Evolutionary conservation across 2,113 vertebrate genomes (phyloP).

Genomic region (Budorcas taxicolor): DNA sequence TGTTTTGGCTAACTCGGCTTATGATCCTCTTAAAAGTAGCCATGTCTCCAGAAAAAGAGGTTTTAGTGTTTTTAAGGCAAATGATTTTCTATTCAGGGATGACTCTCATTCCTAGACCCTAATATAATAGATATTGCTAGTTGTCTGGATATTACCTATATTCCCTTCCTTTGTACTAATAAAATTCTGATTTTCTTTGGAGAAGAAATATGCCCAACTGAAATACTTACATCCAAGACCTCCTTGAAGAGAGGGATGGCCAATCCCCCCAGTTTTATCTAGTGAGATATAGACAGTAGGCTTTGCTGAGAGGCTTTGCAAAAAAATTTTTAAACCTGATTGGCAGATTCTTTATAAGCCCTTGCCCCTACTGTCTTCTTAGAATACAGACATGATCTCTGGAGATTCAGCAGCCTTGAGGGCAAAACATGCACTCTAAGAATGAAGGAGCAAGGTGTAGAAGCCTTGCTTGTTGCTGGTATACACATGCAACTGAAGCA

Average conservation of each 20-base stretch:
- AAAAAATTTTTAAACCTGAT: background rate
- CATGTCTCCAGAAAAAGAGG: background rate
- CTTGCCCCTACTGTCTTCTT: background rate
- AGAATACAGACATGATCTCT: background rate
- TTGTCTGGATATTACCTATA: background rate
- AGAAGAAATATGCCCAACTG: background rate
- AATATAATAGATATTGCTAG: background rate
- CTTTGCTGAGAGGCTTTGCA: background rate
- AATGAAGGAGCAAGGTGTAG: background rate
- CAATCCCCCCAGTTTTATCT: background rate
- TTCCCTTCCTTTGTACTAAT: background rate
- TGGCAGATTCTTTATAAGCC: background rate
- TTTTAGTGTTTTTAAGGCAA: background rate
- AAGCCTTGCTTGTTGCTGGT: background rate
- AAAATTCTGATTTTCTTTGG: background rate
- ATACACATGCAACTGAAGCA: background rate
- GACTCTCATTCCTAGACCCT: background rate
- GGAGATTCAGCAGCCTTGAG: background rate
- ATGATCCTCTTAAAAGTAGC: background rate
- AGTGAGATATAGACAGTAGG: background rate
- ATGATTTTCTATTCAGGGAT: background rate
- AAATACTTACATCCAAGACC: background rate
- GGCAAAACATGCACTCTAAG: background rate
- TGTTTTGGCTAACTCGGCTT: background rate
- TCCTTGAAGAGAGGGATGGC: background rate